phyloP scores from a whole-genome alignment of 2,797 vertebrate genomes.

The Acanthurus lineatus region DNA sequence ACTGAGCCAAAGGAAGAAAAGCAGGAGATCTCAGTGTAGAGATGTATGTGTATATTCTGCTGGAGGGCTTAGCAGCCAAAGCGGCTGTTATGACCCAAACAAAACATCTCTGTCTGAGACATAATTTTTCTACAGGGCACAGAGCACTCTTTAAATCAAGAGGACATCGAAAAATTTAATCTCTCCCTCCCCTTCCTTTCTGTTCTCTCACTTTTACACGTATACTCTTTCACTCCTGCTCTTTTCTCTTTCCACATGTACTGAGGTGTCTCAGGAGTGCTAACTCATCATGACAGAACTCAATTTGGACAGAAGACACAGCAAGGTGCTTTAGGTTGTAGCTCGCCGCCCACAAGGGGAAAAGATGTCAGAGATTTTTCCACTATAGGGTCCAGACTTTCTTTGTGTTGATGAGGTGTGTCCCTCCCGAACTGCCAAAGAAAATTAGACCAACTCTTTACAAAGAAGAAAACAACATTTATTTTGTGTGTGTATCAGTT shows the following conservation, averaged over 20 bases:
- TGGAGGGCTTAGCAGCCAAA: slow-evolving; percentile 44
- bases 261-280: slow-evolving; percentile 50
- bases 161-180: slow-evolving; percentile 45
- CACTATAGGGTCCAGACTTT: slow-evolving; percentile 20
- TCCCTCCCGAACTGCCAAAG: slow-evolving; percentile 48
- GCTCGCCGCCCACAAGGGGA: slow-evolving; percentile 34
- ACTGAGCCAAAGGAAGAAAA: slow-evolving; percentile 37
- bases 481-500: slow-evolving; percentile 3
- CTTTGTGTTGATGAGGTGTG: slow-evolving; percentile 60
- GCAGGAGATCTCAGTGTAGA: slow-evolving; percentile 37
- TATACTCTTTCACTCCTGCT: slow-evolving; percentile 10
- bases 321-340: slow-evolving; percentile 48
- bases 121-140: slow-evolving; percentile 70
- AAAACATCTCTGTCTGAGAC: slow-evolving; percentile 68
- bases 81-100: slow-evolving; percentile 60
- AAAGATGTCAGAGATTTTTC: slow-evolving; percentile 52
- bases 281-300: slow-evolving; percentile 66
- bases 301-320: slow-evolving; percentile 50
- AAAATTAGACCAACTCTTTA: slow-evolving; percentile 38
- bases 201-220: slow-evolving; percentile 26
- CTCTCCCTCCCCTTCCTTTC: slow-evolving; percentile 31
- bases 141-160: slow-evolving; percentile 70
- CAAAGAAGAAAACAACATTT: slow-evolving; percentile 40
- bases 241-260: slow-evolving; percentile 51
- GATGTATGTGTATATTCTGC: slow-evolving; percentile 48